Evolutionary conservation across 2,888 invertebrate species (phyloP).

Genomic region (Sepioteuthis lessoniana): DNA sequence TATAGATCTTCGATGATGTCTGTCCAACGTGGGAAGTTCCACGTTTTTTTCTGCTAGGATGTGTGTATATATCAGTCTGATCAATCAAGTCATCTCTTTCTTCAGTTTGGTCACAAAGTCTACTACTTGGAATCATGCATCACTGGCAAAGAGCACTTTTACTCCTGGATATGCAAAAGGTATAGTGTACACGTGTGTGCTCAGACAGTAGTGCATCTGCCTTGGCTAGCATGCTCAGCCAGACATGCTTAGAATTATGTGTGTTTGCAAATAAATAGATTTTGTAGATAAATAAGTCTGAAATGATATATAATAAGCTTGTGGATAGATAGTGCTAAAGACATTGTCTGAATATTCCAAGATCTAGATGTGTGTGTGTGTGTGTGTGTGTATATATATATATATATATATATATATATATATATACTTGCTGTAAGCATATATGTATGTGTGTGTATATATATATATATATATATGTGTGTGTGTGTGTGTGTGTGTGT

Average conservation of each 20-base stretch:
- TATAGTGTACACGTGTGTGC: slow-evolving; percentile 26
- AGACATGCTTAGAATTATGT: not conserved
- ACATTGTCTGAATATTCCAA: not conserved
- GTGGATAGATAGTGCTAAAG: not conserved
- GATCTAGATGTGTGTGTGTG: not conserved
- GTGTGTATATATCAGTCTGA: slow-evolving; percentile 9
- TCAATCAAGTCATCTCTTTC: not conserved
- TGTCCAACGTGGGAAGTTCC: slow-evolving; percentile 33
- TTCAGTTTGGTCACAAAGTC: slow-evolving; percentile 21
- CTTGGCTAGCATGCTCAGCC: not conserved
- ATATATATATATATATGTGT: not conserved
- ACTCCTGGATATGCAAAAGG: slow-evolving; percentile 44
- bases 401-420: not conserved
- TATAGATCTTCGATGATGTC: slow-evolving; percentile 7
- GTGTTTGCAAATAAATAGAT: not conserved
- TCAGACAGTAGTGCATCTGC: not conserved
- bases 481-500: not conserved
- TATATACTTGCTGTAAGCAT: not conserved
- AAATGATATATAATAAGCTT: not conserved
- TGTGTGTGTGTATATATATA: not conserved
- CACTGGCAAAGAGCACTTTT: slow-evolving; percentile 42
- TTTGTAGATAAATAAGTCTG: not conserved
- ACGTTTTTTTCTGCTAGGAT: not conserved
- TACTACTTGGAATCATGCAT: slow-evolving; percentile 37
- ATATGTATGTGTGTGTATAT: not conserved